Evolutionary conservation across 2,888 invertebrate species (phyloP).

Genomic region (Macaria notata): DNA sequence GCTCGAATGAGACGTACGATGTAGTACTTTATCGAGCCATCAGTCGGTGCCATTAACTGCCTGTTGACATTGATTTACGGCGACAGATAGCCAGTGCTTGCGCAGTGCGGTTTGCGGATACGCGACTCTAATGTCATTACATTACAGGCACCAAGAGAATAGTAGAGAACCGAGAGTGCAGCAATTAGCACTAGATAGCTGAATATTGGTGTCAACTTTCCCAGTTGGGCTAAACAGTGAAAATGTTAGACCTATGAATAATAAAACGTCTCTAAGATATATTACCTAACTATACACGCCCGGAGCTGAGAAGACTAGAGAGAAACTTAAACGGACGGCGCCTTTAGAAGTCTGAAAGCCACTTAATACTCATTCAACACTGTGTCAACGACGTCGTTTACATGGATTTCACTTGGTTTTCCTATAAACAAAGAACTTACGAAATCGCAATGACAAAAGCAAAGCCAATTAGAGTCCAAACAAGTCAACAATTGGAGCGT

Average conservation of each 20-base stretch:
- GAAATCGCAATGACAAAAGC: conserved; percentile 34
- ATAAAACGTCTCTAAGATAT: conserved; percentile 2
- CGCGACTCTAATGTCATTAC: conserved; percentile 39
- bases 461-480: conserved; percentile 41
- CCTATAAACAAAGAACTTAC: conserved; percentile 9
- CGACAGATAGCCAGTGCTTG: conserved; percentile 34
- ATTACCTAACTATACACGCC: conserved; percentile 1
- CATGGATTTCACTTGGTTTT: conserved; percentile 10
- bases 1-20: conserved; percentile 39
- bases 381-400: conserved; percentile 1
- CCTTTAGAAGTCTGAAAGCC: conserved; percentile 14
- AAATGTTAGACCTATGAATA: conserved; percentile 13
- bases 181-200: conserved; percentile 39
- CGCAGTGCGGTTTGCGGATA: conserved; percentile 37
- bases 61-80: conserved; percentile 42
- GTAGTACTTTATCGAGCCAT: conserved; percentile 42
- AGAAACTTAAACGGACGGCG: conserved; percentile 17
- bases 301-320: conserved; percentile 9
- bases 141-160: conserved; percentile 34
- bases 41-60: conserved; percentile 35
- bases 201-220: conserved; percentile 29
- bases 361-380: conserved; percentile 12
- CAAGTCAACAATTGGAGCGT: conserved; percentile 47
- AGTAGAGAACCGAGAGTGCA: conserved; percentile 35
- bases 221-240: conserved; percentile 23